phyloP scores from a whole-genome alignment of 2,797 vertebrate genomes.

The Botia almorhae region DNA sequence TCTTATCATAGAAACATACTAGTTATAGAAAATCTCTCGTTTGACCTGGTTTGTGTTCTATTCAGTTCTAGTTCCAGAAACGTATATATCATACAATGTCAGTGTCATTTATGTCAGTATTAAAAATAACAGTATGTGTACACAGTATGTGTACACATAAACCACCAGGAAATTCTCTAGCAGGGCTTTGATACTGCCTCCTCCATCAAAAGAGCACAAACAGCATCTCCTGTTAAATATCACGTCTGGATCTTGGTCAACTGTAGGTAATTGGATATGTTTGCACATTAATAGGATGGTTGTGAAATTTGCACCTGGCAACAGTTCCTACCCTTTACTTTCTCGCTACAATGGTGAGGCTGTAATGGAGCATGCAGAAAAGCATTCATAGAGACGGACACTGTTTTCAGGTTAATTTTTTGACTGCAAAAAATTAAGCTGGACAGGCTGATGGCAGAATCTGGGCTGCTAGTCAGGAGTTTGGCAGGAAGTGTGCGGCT shows the following conservation, averaged over 20 bases:
- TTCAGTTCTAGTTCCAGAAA: not conserved
- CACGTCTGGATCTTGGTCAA: constrained; percentile 28
- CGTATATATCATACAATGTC: not conserved
- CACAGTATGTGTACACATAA: not conserved
- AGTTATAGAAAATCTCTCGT: no score
- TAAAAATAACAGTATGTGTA: not conserved
- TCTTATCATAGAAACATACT: no score
- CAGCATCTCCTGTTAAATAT: constrained; percentile 5
- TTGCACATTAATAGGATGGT: constrained; percentile 19
- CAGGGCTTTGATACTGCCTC: not conserved
- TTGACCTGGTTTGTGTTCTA: not conserved
- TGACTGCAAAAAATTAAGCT: constrained; percentile 6
- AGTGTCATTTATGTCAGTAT: not conserved
- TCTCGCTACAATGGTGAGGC: not conserved
- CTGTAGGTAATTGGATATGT: constrained; percentile 31
- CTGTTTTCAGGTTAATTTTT: constrained; percentile 41
- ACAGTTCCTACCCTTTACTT: not conserved
- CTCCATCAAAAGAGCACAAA: not conserved
- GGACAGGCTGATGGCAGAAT: constrained; percentile 33
- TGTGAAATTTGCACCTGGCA: constrained; percentile 33
- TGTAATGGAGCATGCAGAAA: constrained; percentile 14
- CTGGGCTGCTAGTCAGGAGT: constrained; percentile 22
- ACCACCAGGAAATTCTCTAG: not conserved
- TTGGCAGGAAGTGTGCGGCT: constrained; percentile 19
- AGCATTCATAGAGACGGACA: not conserved